Base-by-base conservation (phyloP, 2,888 invertebrate genomes). In the Acholoe squamosa region DNA sequence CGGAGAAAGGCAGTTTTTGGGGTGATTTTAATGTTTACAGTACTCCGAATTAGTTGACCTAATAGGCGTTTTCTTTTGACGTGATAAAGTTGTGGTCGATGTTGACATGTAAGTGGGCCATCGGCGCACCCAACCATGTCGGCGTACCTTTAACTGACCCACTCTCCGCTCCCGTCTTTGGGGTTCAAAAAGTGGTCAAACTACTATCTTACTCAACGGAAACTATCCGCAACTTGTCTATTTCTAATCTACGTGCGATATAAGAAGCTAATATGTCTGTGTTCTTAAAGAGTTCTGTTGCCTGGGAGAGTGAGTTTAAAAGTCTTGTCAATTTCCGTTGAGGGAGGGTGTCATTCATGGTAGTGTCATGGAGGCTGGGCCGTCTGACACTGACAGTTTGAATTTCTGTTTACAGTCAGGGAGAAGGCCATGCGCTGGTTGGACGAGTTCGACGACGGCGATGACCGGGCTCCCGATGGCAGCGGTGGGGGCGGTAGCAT, bases 371-470 rank as follows among this genome's bases (percentile, higher is more conserved):
- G 52, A 56, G 51, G 56, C 31, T 88, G 84, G 28, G 0, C n/a
- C n/a, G 16, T 16, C 71, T 25, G 25, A n/a, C n/a, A 7, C n/a
- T 67, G 67, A 77, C 77, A n/a, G 34, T 33, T 43, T 80, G 80
- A 80, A 43, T 56, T 14, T 86, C 16, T 84, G 28, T 80, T 89
- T 89, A 56, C 89, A 91, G 91, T 89, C 34, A 89, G 91, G 22
- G 91, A 91, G 84, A 91, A 84, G 86, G 56, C 61, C 54, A 89
- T 89, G 89, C 77, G 89, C 89, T 91, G 91, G 91, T 88, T 90
- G 51, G 91, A 91, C 84, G 90, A 90, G 54, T 89, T 52, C 54
- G 91, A 91, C 33, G 91, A 89, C 56, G 80, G 52, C 28, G 89
- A 89, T 19, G 84, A 89, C 51, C 61, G 84, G 25, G 31, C 61